A percentile compares a stretch with the other conserved stretches of the same genome.
These are phyloP conservation scores for Gymnocheta viridis DNA, from an alignment of 2,888 invertebrate genomes.

Conservation along the genomic window DNA sequence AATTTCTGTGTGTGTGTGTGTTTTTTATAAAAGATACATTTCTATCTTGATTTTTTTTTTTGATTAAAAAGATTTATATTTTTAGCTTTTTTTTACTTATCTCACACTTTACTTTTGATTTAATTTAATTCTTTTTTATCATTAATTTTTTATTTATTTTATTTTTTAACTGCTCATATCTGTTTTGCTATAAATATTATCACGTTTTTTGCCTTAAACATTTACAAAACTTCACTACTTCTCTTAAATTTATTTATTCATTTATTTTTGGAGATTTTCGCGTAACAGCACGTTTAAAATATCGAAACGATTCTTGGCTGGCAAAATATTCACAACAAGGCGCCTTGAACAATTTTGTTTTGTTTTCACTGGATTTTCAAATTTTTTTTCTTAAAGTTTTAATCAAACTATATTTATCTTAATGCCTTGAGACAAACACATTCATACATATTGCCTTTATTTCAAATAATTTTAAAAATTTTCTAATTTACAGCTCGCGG, in stretches of 20 bases:
- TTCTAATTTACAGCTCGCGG: constrained; percentile 63
- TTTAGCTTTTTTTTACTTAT: not conserved
- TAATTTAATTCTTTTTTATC: constrained; percentile 12
- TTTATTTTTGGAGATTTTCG: constrained; percentile 55
- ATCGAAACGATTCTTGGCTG: constrained; percentile 15
- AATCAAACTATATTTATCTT: constrained; percentile 50
- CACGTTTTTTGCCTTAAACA: constrained; percentile 30
- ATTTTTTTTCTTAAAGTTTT: constrained; percentile 16
- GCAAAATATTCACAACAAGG: constrained; percentile 11
- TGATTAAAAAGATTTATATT: not conserved
- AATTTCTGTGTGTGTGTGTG: not conserved
- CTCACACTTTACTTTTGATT: constrained; percentile 34
- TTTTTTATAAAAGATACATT: constrained; percentile 6
- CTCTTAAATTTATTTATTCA: constrained; percentile 9
- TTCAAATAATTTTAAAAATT: constrained; percentile 32
- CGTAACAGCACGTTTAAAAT: constrained; percentile 51
- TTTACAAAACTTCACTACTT: constrained; percentile 28
- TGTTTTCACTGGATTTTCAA: constrained; percentile 40
- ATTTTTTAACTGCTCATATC: constrained; percentile 24
- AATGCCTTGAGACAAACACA: constrained; percentile 27
- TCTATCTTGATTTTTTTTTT: not conserved
- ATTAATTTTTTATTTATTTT: not conserved
- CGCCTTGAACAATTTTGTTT: constrained; percentile 34
- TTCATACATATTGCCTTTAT: not conserved
- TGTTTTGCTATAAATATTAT: constrained; percentile 32